Evolutionary conservation across 2,113 vertebrate species (phyloP).

Genomic region (Ceuthmochares aereus): DNA sequence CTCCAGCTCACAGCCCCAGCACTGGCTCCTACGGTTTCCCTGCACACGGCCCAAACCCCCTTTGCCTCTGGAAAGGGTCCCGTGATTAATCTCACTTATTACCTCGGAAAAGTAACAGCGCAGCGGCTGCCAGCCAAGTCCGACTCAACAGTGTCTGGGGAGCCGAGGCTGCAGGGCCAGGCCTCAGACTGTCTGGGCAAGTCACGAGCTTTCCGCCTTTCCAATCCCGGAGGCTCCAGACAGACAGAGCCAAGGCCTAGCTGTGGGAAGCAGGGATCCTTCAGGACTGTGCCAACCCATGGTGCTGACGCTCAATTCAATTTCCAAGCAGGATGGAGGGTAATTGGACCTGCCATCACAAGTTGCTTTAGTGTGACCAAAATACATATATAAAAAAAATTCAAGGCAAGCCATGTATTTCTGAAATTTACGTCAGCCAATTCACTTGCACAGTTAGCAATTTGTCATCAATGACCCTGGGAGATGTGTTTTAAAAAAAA

Average conservation of each 20-base stretch:
- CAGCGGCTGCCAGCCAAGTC: conserved; percentile 74
- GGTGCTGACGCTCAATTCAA: conserved; percentile 38
- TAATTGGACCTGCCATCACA: conserved; percentile 31
- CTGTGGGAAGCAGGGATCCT: conserved; percentile 73
- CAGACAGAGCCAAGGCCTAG: conserved; percentile 70
- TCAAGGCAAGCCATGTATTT: neutral
- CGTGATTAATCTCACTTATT: conserved; percentile 80
- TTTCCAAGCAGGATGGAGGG: conserved; percentile 56
- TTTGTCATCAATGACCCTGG: neutral
- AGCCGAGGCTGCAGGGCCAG: conserved; percentile 72
- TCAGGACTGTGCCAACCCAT: conserved; percentile 13
- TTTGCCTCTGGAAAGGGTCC: conserved; percentile 73
- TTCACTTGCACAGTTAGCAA: neutral
- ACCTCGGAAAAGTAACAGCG: conserved; percentile 77
- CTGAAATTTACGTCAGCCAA: neutral
- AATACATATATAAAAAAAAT: neutral
- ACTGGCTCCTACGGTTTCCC: conserved; percentile 57
- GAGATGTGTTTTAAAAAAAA: neutral
- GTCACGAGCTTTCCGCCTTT: conserved; percentile 74
- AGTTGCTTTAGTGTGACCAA: neutral
- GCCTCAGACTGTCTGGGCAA: conserved; percentile 81
- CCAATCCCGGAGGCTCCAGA: conserved; percentile 71
- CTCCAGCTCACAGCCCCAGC: neutral
- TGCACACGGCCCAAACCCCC: conserved; percentile 51
- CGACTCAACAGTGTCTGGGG: conserved; percentile 76